Base-by-base conservation (phyloP, 2,797 vertebrate species). In the Enteromius paludinosus region DNA sequence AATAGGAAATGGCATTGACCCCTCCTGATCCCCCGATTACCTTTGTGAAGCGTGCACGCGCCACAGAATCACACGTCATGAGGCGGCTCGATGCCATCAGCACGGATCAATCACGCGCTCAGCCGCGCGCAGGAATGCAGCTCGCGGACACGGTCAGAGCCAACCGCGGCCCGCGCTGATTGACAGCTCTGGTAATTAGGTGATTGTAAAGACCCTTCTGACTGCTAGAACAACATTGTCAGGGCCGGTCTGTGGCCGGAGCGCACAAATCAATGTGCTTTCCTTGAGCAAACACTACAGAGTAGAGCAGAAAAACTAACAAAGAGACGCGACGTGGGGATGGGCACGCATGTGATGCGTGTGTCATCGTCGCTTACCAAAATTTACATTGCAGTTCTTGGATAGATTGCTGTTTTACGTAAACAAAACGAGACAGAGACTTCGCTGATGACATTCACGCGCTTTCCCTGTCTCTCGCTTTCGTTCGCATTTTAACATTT, bases 151-250 rank as follows among this genome's bases (percentile, higher is more conserved):
- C 88, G 93, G 89, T 91, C 86, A 92, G 91, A 90, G 92, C 93
- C 94, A 93, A 95, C 91, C 90, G 94, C 92, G 94, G 94, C 95
- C 93, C 88, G 88, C 65, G 89, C 90, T 98, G 97, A 98, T 94
- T 97, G 98, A 98, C 97, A 98, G 97, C 94, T 97, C 96, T 95
- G 96, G 96, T 98, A 97, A 99, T 99, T 97, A 98, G 96, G 96
- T 95, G 96, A 96, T 96, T 96, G 96, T 97, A 97, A 93, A 95
- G 95, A 95, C 94, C 95, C 94, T 95, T 95, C 95, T 91, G 92
- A 95, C 95, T 95, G 96, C 95, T 97, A 95, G 94, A 96, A 97
- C 97, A 99, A 97, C 96, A 96, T 97, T 97, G 96, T 96, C 96
- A 95, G 95, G 96, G 96, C 95, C 96, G 94, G 95, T 96, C 95